Conservation (phyloP, 1,140 invertebrate genomes). For the Drosophila sproati region DNA sequence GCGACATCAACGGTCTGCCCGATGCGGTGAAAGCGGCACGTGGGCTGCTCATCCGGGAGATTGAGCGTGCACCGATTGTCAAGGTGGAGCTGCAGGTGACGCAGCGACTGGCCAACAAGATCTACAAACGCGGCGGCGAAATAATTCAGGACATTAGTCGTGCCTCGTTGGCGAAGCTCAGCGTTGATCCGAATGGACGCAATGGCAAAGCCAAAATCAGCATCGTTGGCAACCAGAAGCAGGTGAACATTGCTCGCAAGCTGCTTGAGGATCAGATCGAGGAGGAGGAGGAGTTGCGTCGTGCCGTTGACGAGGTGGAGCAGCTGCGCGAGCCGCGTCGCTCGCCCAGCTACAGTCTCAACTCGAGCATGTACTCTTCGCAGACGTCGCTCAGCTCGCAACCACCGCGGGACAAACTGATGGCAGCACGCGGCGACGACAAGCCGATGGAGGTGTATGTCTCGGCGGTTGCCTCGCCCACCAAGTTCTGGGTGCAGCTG, state of each 20-base stretch:
- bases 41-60: constrained; percentile 89
- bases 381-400: constrained; percentile 76
- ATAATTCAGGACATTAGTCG: constrained; percentile 89
- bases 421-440: constrained; percentile 84
- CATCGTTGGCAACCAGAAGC: constrained; percentile 87
- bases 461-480: constrained; percentile 91
- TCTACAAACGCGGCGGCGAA: constrained; percentile 90
- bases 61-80: constrained; percentile 88
- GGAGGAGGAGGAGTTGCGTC: constrained; percentile 85
- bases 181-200: constrained; percentile 72
- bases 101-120: constrained; percentile 87
- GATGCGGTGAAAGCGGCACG: constrained; percentile 89
- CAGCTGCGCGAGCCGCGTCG: constrained; percentile 85
- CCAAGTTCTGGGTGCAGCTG: constrained; percentile 93
- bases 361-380: constrained; percentile 76
- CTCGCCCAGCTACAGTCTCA: constrained; percentile 75
- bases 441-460: constrained; percentile 92
- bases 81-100: constrained; percentile 89
- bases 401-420: constrained; percentile 76
- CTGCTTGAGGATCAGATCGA: constrained; percentile 87
- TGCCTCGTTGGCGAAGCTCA: constrained; percentile 75
- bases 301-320: constrained; percentile 85
- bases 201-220: constrained; percentile 84
- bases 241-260: constrained; percentile 87
- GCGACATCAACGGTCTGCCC: constrained; percentile 88